phyloP scores from a whole-genome alignment of 2,113 vertebrate genomes.

The Collichthys lucidus region DNA sequence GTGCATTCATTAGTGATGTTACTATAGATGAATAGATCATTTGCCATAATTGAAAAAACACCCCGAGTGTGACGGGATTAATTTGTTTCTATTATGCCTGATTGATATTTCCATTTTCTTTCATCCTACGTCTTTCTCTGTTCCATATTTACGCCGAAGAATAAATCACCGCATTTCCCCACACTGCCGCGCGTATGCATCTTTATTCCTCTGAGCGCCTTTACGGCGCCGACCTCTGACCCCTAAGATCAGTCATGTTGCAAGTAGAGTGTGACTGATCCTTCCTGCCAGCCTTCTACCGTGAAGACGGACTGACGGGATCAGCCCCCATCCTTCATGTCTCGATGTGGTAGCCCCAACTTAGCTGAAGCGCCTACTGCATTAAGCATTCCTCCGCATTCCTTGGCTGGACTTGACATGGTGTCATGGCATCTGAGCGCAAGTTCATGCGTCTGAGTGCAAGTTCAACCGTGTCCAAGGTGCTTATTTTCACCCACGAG shows the following conservation, averaged over 20 bases:
- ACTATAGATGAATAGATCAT: constrained; percentile 49
- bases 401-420: constrained; percentile 62
- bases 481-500: constrained; percentile 59
- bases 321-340: constrained; percentile 48
- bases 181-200: constrained; percentile 13
- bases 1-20: constrained; percentile 21
- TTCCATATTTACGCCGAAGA: not conserved
- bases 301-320: constrained; percentile 25
- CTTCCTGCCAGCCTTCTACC: constrained; percentile 19
- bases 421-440: constrained; percentile 54
- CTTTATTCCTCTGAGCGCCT: constrained; percentile 37
- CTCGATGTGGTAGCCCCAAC: constrained; percentile 47
- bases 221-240: constrained; percentile 53
- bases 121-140: not conserved
- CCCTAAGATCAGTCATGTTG: constrained; percentile 49
- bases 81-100: constrained; percentile 44
- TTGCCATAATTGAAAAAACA: constrained; percentile 51
- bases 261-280: constrained; percentile 54
- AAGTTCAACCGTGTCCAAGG: constrained; percentile 75
- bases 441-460: constrained; percentile 65
- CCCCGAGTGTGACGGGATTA: constrained; percentile 12
- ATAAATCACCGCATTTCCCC: constrained; percentile 28
- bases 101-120: constrained; percentile 46
- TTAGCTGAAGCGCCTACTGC: constrained; percentile 23
- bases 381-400: constrained; percentile 53